Evolutionary conservation across 2,797 vertebrate genomes (phyloP).

Genomic region (Tiaroga cobitis): DNA sequence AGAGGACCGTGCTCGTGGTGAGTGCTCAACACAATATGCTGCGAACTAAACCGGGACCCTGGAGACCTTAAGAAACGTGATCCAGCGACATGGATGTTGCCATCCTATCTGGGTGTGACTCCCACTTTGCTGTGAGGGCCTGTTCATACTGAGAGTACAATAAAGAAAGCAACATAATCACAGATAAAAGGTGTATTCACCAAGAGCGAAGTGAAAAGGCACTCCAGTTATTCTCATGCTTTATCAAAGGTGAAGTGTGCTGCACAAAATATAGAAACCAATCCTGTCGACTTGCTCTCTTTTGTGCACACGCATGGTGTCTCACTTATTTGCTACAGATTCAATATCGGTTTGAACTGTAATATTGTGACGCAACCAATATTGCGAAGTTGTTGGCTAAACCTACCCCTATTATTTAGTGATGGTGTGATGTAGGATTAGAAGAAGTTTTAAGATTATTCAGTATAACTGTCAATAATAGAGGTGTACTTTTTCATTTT

Average conservation of each 20-base stretch:
- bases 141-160: neutral
- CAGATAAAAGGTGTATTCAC: neutral
- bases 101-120: neutral
- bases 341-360: neutral
- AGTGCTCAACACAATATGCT: neutral
- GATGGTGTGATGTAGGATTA: neutral
- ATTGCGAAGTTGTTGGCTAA: neutral
- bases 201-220: neutral
- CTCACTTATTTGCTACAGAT: neutral
- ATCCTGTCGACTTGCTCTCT: neutral
- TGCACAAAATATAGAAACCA: neutral
- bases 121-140: neutral
- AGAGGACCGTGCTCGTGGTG: slow-evolving; percentile 17
- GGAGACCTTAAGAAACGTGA: neutral
- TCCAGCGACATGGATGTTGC: neutral
- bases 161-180: neutral
- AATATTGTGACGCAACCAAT: neutral
- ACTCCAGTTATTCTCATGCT: neutral
- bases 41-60: neutral
- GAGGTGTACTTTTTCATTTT: neutral
- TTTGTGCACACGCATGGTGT: neutral
- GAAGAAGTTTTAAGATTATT: neutral
- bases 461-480: neutral
- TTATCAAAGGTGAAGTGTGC: neutral
- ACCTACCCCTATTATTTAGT: neutral